Evolutionary conservation across 2,888 invertebrate species (phyloP), one percentile per base, ranked within the genome.

Genomic region (Melanostoma scalare): DNA sequence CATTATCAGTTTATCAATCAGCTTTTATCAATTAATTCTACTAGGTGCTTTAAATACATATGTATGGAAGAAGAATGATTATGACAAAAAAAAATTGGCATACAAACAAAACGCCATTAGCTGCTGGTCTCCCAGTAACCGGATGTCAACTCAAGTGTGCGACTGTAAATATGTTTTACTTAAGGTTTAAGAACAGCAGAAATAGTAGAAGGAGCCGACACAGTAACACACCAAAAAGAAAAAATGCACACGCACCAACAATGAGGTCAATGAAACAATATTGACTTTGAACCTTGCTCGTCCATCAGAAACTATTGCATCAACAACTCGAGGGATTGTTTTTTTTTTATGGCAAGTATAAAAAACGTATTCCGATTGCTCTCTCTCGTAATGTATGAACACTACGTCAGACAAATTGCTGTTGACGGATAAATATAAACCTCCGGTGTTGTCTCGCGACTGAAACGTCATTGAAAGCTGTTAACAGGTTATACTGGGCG

Each of bases 231-330:
- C 8, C 40, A 4, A 46, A 3, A 68, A 20, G 53, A 36, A 38
- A 56, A 61, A 73, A 73, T 67, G 60, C 40, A 42, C 71, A 61
- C 61, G 55, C 63, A 69, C 67, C 69, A 76, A 60, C 81, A 85
- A 78, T 74, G 79, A 85, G 86, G 80, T 86, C 86, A 86, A 86
- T 86, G 86, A 86, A 84, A 86, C 85, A 79, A 73, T 56, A 86
- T 86, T 85, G 86, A 86, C 85, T 86, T 86, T 86, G 86, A 86
- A 82, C 80, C 71, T 67, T 77, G 76, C 80, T 40, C 8, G 44
- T 53, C 36, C 61, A 61, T 38, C 68, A 75, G n/a, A 53, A 63
- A 30, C 10, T 31, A 73, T 63, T 73, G 53, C 63, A 73, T 61
- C 53, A 55, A 46, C 33, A 63, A 10, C 63, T 48, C 55, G 42